These are phyloP conservation scores for Nemotelus pantherinus DNA, from an alignment of 2,888 invertebrate species.

Conservation along the genomic window DNA sequence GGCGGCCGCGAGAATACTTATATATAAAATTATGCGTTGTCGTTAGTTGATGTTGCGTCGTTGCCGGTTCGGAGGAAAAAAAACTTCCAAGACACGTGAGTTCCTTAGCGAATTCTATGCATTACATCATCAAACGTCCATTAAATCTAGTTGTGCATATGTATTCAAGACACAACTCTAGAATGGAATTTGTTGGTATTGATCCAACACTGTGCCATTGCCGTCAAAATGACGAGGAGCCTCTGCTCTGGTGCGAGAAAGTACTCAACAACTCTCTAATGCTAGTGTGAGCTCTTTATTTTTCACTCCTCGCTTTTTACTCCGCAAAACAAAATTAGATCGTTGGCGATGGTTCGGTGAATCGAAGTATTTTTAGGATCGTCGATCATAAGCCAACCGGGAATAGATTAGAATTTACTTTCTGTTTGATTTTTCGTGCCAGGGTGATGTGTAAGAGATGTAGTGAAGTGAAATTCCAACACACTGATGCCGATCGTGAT, in stretches of 20 bases:
- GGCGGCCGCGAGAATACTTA: neutral
- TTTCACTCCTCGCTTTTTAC: neutral
- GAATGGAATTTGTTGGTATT: neutral
- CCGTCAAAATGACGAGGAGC: too few species aligned
- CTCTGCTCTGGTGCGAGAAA: too few species aligned
- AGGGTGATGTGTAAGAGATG: neutral
- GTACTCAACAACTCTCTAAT: too few species aligned
- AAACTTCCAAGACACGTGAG: neutral
- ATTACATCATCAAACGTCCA: constrained; percentile 21
- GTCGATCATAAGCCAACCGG: neutral
- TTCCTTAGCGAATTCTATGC: neutral
- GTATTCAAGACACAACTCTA: neutral
- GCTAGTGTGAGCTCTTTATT: neutral
- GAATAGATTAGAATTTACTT: constrained; percentile 16
- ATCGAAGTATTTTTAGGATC: neutral
- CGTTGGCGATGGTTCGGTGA: constrained; percentile 1
- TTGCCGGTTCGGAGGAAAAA: constrained; percentile 1
- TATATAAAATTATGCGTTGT: too few species aligned
- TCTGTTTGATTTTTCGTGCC: neutral
- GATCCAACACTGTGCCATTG: neutral
- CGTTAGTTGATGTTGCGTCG: neutral
- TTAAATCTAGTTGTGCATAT: neutral
- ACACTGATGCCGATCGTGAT: neutral
- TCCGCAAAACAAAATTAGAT: constrained; percentile 15
- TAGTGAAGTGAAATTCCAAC: neutral